Conservation (phyloP, 1,140 invertebrate species). For the Platyscapa corneri region DNA sequence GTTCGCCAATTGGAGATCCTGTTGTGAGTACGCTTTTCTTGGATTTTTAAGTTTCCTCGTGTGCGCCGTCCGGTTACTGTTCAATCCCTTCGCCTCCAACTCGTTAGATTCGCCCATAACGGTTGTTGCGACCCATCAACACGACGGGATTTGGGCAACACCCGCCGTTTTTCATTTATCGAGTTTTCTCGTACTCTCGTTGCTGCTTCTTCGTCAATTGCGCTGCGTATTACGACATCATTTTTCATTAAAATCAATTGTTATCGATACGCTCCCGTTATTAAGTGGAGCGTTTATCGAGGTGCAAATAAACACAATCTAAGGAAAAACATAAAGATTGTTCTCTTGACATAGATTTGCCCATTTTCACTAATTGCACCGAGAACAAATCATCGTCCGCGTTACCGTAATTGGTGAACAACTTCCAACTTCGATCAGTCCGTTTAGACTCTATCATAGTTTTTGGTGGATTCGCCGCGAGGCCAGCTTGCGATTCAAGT, state of each 20-base stretch:
- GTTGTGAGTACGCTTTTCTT: slow-evolving; percentile 60
- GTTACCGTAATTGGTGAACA: background rate
- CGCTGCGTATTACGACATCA: too few relatives aligned
- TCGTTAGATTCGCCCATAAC: background rate
- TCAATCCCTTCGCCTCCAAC: background rate
- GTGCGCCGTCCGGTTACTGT: too few relatives aligned
- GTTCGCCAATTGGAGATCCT: slow-evolving; percentile 58
- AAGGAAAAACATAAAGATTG: background rate
- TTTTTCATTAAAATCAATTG: background rate
- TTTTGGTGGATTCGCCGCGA: too few relatives aligned
- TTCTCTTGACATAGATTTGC: too few relatives aligned
- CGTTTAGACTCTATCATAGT: too few relatives aligned
- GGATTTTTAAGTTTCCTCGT: background rate
- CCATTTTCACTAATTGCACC: too few relatives aligned
- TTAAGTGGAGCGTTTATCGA: background rate
- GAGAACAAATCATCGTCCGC: too few relatives aligned
- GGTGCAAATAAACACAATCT: background rate
- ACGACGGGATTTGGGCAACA: too few relatives aligned
- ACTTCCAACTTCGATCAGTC: background rate
- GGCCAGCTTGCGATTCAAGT: background rate
- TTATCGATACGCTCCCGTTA: background rate
- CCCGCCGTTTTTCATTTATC: too few relatives aligned
- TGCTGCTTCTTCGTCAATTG: too few relatives aligned
- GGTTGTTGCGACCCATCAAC: too few relatives aligned
- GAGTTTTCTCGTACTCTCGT: too few relatives aligned